Conservation (phyloP, 1,140 invertebrate genomes). For the Sitophilus oryzae region DNA sequence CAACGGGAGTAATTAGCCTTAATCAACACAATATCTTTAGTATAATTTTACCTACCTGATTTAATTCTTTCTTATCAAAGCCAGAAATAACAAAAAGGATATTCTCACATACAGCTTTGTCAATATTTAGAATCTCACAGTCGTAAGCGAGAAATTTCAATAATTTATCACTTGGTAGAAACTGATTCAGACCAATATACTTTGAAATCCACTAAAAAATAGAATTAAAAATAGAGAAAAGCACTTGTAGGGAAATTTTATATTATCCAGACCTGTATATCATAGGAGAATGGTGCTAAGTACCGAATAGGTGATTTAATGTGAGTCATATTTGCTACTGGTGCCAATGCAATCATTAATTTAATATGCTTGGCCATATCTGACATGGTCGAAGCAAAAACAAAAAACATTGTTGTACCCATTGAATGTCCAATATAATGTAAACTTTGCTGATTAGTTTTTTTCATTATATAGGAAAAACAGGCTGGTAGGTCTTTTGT, state of each 20-base stretch:
- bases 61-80: slow-evolving; percentile 63
- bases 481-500: slow-evolving; percentile 62
- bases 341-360: slow-evolving; percentile 63
- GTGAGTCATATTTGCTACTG: slow-evolving; percentile 64
- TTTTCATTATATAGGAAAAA: slow-evolving; percentile 52
- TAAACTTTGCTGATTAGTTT: slow-evolving; percentile 39
- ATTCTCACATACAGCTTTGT: slow-evolving; percentile 59
- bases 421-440: slow-evolving; percentile 62
- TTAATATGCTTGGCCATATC: slow-evolving; percentile 51
- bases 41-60: slow-evolving; percentile 38
- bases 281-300: slow-evolving; percentile 52
- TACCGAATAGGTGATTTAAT: slow-evolving; percentile 62
- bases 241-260: not conserved
- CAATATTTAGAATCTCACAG: slow-evolving; percentile 54
- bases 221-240: not conserved
- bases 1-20: not conserved
- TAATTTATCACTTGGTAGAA: slow-evolving; percentile 58
- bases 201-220: slow-evolving; percentile 50
- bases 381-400: slow-evolving; percentile 46
- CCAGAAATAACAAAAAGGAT: slow-evolving; percentile 60
- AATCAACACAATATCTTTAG: not conserved
- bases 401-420: slow-evolving; percentile 55
- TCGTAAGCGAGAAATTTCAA: slow-evolving; percentile 55
- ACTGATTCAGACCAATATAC: slow-evolving; percentile 58
- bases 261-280: slow-evolving; percentile 48